Conservation (phyloP, 2,888 invertebrate genomes). For the Athalia circularis region DNA sequence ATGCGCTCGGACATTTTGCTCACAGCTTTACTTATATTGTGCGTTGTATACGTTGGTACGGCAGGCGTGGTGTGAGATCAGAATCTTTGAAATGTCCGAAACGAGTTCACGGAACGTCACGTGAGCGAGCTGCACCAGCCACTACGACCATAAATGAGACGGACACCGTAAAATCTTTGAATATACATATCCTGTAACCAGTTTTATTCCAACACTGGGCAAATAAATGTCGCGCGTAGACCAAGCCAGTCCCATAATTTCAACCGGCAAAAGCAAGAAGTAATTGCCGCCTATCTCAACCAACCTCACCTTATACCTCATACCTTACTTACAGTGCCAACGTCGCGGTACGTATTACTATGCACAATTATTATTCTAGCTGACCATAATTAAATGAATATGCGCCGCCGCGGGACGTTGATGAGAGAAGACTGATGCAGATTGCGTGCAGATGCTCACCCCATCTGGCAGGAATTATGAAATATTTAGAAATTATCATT, state of each 20-base stretch:
- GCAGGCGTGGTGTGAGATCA: neutral
- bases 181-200: neutral
- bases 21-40: too few relatives aligned
- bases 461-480: too few relatives aligned
- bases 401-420: neutral
- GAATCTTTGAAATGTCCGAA: slow-evolving; percentile 21
- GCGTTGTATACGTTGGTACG: too few relatives aligned
- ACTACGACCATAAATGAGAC: neutral
- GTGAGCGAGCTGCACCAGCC: neutral
- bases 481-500: too few relatives aligned
- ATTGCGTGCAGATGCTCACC: too few relatives aligned
- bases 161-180: slow-evolving; percentile 31
- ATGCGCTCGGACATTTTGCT: too few relatives aligned
- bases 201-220: neutral
- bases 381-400: neutral
- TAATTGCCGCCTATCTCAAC: slow-evolving; percentile 16
- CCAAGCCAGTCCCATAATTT: neutral
- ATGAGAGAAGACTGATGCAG: too few relatives aligned
- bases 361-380: slow-evolving; percentile 7
- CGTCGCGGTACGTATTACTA: neutral
- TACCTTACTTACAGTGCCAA: neutral
- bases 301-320: neutral
- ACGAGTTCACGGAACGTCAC: slow-evolving; percentile 40
- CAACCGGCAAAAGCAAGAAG: neutral
- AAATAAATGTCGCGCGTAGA: neutral